Percentiles rank a stretch among this genome's conserved stretches.
Conservation (phyloP, 2,113 vertebrate genomes). For the Aix galericulata region DNA sequence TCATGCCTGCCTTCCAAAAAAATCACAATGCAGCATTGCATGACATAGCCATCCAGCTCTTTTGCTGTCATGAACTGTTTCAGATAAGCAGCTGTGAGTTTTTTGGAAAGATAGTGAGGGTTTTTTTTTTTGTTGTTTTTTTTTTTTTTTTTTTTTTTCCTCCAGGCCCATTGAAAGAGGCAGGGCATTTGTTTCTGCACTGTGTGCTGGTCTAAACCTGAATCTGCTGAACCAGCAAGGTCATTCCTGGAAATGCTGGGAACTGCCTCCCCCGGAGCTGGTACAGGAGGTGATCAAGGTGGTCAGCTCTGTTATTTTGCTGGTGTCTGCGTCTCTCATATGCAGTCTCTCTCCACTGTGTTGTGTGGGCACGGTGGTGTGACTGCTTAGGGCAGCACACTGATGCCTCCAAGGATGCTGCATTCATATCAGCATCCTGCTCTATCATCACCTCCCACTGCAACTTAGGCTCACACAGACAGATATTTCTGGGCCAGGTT, state of each 20-base stretch:
- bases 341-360: background rate
- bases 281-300: background rate
- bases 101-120: background rate
- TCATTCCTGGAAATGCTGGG: background rate
- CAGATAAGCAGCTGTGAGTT: conserved; percentile 21
- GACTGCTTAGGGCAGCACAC: background rate
- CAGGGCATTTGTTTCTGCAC: background rate
- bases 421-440: background rate
- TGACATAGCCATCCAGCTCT: conserved; percentile 16
- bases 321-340: background rate
- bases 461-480: background rate
- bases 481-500: background rate
- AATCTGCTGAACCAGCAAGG: background rate
- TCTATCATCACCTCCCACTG: background rate
- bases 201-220: background rate
- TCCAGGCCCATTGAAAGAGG: background rate
- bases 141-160: background rate
- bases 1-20: conserved; percentile 28
- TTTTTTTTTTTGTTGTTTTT: background rate
- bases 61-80: background rate
- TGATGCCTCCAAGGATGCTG: background rate
- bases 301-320: background rate
- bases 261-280: background rate
- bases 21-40: conserved; percentile 21
- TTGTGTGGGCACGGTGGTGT: background rate